Evolutionary conservation across 1,140 invertebrate species (phyloP).

Genomic region (Dendrolimus kikuchii): DNA sequence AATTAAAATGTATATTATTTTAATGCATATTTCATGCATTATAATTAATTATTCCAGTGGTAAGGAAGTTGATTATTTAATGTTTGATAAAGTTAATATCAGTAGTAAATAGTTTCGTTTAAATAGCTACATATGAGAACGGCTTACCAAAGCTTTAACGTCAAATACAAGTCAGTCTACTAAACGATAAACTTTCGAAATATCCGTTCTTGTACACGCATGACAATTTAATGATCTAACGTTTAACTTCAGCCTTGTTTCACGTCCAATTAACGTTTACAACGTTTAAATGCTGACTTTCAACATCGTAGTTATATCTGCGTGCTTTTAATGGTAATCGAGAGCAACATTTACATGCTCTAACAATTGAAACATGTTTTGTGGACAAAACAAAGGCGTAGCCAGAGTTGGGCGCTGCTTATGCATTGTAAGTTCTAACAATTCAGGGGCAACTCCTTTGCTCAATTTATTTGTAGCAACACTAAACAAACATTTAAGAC

Average conservation of each 20-base stretch:
- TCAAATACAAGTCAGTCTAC: constrained; percentile 1
- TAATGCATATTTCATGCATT: too few relatives aligned
- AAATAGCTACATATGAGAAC: too few relatives aligned
- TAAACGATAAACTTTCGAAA: constrained; percentile 17
- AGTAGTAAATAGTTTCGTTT: too few relatives aligned
- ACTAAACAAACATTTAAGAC: constrained; percentile 2
- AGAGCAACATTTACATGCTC: constrained; percentile 27
- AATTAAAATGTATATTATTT: too few relatives aligned
- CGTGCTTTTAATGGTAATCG: constrained; percentile 32
- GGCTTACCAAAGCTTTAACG: background rate
- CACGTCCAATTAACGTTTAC: constrained; percentile 41
- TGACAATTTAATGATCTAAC: constrained; percentile 22
- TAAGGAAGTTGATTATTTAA: too few relatives aligned
- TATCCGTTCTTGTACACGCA: constrained; percentile 7
- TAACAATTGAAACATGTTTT: constrained; percentile 29
- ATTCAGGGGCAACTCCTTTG: background rate
- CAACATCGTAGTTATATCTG: constrained; percentile 26
- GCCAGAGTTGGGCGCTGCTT: constrained; percentile 11
- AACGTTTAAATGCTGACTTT: constrained; percentile 25
- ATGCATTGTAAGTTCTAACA: constrained; percentile 9
- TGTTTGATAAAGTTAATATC: too few relatives aligned
- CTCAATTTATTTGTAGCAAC: constrained; percentile 7
- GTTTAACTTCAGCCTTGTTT: constrained; percentile 16
- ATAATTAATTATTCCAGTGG: too few relatives aligned
- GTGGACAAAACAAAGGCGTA: constrained; percentile 34